These are phyloP conservation scores for Anastatus disparis DNA, from an alignment of 1,140 invertebrate genomes.

Conservation along the genomic window DNA sequence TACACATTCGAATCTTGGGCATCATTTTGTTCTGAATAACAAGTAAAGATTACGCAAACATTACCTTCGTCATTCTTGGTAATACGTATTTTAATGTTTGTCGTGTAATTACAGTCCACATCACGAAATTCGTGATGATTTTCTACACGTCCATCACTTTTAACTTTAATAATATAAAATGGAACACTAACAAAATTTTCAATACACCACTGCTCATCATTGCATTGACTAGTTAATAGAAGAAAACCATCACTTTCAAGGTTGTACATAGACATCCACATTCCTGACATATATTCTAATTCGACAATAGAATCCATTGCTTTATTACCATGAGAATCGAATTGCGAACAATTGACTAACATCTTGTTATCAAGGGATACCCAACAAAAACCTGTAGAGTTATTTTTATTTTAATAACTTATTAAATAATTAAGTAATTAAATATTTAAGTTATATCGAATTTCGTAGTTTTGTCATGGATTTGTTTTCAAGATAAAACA, in stretches of 20 bases:
- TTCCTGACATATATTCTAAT: not conserved
- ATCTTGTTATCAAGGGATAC: not conserved
- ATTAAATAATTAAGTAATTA: no score
- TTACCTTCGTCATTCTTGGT: not conserved
- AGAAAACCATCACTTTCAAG: not conserved
- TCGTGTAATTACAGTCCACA: not conserved
- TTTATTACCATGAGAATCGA: not conserved
- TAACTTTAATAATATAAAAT: not conserved
- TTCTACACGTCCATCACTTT: not conserved
- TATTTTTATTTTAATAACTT: not conserved
- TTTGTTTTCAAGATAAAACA: no score
- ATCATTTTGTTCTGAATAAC: not conserved
- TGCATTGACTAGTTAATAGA: not conserved
- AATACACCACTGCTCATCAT: not conserved
- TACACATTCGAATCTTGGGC: no score
- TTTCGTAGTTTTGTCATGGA: no score
- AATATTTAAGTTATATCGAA: no score
- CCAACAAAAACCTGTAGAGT: constrained; percentile 4
- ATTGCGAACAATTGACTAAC: not conserved
- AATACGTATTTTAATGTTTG: not conserved
- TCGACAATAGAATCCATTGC: not conserved
- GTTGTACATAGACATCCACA: constrained; percentile 2
- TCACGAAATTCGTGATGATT: not conserved
- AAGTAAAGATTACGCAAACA: constrained; percentile 9
- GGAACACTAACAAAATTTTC: not conserved